Evolutionary conservation across 2,888 invertebrate species (phyloP).

Genomic region (Pomacea canaliculata): DNA sequence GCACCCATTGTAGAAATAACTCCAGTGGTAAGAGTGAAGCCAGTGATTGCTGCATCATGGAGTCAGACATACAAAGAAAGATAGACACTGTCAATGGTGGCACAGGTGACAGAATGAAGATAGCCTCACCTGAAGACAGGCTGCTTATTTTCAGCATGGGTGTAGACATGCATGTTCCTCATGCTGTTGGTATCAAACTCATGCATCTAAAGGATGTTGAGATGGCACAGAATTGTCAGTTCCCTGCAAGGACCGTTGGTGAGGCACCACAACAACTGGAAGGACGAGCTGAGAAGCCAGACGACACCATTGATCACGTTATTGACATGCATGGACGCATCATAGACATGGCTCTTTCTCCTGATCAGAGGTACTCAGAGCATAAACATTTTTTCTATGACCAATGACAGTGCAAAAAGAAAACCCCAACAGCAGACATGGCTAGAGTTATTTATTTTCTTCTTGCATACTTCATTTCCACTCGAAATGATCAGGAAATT

Average conservation of each 20-base stretch:
- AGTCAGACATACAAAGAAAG: too few relatives aligned
- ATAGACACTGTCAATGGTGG: too few relatives aligned
- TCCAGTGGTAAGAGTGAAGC: too few relatives aligned
- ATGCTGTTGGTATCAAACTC: constrained; percentile 80
- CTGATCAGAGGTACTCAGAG: constrained; percentile 78
- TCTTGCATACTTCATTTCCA: too few relatives aligned
- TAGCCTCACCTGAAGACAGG: constrained; percentile 70
- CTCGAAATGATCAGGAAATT: too few relatives aligned
- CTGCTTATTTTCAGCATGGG: constrained; percentile 87
- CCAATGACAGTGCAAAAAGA: too few relatives aligned
- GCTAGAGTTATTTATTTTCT: neutral
- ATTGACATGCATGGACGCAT: constrained; percentile 89
- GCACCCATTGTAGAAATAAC: too few relatives aligned
- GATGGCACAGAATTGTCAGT: constrained; percentile 1
- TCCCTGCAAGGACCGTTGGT: constrained; percentile 40
- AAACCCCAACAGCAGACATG: constrained; percentile 18
- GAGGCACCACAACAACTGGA: constrained; percentile 47
- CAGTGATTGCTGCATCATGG: too few relatives aligned
- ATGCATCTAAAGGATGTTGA: constrained; percentile 76
- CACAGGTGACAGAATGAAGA: too few relatives aligned
- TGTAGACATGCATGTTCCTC: constrained; percentile 85
- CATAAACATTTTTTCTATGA: too few relatives aligned
- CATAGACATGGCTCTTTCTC: constrained; percentile 87
- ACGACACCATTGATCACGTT: constrained; percentile 83
- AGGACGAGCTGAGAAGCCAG: constrained; percentile 42